Evolutionary conservation across 2,797 vertebrate genomes (phyloP), one percentile per base, ranked within the genome.

Genomic region (Lutjanus campechanus): DNA sequence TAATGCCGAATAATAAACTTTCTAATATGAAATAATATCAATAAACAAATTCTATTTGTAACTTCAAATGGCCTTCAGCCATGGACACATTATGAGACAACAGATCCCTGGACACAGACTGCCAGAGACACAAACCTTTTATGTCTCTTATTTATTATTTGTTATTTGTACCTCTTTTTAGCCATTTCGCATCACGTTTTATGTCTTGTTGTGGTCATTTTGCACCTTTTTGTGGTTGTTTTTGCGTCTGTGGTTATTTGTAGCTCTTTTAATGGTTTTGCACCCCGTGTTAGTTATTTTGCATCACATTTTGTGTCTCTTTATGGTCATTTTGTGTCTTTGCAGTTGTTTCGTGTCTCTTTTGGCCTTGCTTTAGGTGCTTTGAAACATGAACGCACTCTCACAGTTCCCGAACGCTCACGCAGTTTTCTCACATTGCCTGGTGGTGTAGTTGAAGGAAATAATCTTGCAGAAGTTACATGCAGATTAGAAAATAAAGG

Each of bases 401-500:
- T 8, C 46, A 41, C 20, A 53, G 36, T 51, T 74, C 19, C 10
- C 44, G n/a, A 55, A 54, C 25, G 29, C 58, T 71, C 36, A 25
- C 44, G 22, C 20, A 59, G 20, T 71, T 67, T 73, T 68, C 65
- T 20, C 58, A 69, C 50, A 78, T 61, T 49, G 10, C 22, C 56
- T 16, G 19, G 9, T 16, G 7, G 29, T 82, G 70, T 43, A 61
- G 58, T 71, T 69, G 43, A 13, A 70, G 69, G 53, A 64, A 79
- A 82, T 29, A 17, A 15, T 65, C 4, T 59, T 56, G 43, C 77
- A 75, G 25, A 55, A 58, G 50, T 58, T 81, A 8, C 20, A 25
- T 71, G 40, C 19, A 69, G 41, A 66, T 78, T 53, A 50, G 51
- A 64, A 72, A 80, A 73, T 65, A 55, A 54, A 51, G 47, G 55